phyloP scores from a whole-genome alignment of 1,140 invertebrate species.

The Meloidogyne floridensis region DNA sequence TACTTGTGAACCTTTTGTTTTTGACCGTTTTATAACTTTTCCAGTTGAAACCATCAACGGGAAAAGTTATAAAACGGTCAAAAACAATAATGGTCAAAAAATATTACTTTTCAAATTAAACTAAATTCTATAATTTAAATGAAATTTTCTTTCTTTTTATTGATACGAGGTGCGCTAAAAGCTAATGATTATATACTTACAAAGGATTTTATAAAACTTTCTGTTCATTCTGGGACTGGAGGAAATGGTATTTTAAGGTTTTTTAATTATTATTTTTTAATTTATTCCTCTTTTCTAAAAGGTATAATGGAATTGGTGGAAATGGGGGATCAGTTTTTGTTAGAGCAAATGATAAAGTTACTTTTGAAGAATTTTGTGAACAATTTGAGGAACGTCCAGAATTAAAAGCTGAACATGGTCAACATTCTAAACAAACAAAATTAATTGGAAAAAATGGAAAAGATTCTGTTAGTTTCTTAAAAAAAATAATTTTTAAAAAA shows the following conservation, averaged over 20 bases:
- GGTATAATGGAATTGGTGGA: slow-evolving; percentile 63
- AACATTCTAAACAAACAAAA: slow-evolving; percentile 32
- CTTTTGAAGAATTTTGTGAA: slow-evolving; percentile 48
- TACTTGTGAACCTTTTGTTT: too few species aligned
- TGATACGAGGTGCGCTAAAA: background rate
- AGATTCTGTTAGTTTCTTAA: slow-evolving; percentile 41
- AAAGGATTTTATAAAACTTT: slow-evolving; percentile 42
- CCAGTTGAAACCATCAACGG: too few species aligned
- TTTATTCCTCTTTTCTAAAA: background rate
- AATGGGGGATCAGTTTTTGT: slow-evolving; percentile 54
- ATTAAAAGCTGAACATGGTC: slow-evolving; percentile 42
- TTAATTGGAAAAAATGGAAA: slow-evolving; percentile 49
- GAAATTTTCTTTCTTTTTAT: background rate
- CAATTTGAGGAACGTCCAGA: slow-evolving; percentile 32
- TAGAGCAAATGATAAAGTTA: slow-evolving; percentile 39
- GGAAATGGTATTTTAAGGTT: slow-evolving; percentile 36
- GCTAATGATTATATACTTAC: slow-evolving; percentile 16
- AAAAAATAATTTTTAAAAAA: slow-evolving; percentile 12
- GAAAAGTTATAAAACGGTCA: too few species aligned
- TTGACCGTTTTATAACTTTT: too few species aligned
- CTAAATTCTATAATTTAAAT: background rate
- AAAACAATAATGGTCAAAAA: too few species aligned
- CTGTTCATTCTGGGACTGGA: slow-evolving; percentile 28
- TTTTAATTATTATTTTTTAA: background rate
- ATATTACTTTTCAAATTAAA: background rate